phyloP scores from a whole-genome alignment of 2,888 invertebrate genomes.

The Mantis religiosa region DNA sequence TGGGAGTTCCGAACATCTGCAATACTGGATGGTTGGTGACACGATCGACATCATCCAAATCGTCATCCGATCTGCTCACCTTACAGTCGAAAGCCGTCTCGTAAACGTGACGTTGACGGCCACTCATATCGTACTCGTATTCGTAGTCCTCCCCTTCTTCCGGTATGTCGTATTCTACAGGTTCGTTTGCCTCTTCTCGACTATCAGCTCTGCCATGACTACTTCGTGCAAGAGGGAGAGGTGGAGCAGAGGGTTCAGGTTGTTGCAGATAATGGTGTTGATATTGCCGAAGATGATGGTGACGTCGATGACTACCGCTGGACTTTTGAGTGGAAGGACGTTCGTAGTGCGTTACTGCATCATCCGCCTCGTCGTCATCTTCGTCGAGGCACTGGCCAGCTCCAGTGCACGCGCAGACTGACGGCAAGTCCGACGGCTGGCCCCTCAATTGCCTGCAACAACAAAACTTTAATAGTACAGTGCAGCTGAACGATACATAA shows the following conservation, averaged over 20 bases:
- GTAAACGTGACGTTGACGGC: slow-evolving; percentile 70
- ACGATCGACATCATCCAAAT: slow-evolving; percentile 75
- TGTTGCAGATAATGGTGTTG: slow-evolving; percentile 8
- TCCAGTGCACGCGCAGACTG: slow-evolving; percentile 26
- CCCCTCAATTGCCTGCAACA: slow-evolving; percentile 30
- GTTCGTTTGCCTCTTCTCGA: slow-evolving; percentile 43
- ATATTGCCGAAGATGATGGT: not conserved
- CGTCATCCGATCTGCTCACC: slow-evolving; percentile 74
- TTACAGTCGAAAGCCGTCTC: slow-evolving; percentile 89
- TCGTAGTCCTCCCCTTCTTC: slow-evolving; percentile 31
- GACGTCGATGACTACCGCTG: slow-evolving; percentile 32
- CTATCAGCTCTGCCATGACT: not conserved
- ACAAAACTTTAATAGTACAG: not conserved
- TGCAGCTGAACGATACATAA: too few relatives aligned
- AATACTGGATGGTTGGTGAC: slow-evolving; percentile 76
- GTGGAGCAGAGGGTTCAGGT: not conserved
- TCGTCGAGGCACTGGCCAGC: slow-evolving; percentile 39
- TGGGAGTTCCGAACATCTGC: slow-evolving; percentile 34
- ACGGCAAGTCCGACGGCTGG: slow-evolving; percentile 44
- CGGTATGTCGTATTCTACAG: slow-evolving; percentile 42
- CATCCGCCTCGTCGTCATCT: slow-evolving; percentile 57
- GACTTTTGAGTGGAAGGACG: slow-evolving; percentile 36
- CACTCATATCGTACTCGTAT: slow-evolving; percentile 52
- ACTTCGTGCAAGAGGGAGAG: not conserved
- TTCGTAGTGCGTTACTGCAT: slow-evolving; percentile 18